Evolutionary conservation across 2,888 invertebrate species (phyloP), one percentile per base, ranked within the genome.

Genomic region (Phyto melanocephala): DNA sequence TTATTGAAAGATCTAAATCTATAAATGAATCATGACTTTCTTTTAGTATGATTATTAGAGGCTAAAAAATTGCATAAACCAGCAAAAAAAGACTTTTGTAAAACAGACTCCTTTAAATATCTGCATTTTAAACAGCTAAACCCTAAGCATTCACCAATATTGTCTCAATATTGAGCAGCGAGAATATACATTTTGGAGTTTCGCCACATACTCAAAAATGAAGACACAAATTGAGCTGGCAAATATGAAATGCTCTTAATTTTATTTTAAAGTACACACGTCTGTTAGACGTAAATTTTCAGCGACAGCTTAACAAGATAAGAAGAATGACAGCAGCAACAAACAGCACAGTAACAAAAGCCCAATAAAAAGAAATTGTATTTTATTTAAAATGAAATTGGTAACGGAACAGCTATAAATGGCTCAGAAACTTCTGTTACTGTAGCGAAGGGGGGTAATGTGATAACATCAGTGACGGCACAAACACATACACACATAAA

Each of bases 221-320:
- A 52, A 71, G 78, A 58, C 28, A 40, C 40, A 67, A 24, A 37
- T 60, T 22, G 15, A 40, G 37, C 22, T 35, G 17, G 50, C 67
- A 82, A 47, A 65, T 71, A 76, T 58, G 54, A 78, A 76, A 78
- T 58, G 24, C 58, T 62, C 40, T 54, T 80, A 80, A 76, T 83
- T 80, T 71, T 63, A 63, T 58, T 76, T 50, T 28, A 80, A 78
- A 70, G 60, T 70, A 79, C 54, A 70, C 79, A 82, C 82, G 78
- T 81, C 74, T 54, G 40, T 79, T 70, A 40, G 58, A 71, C 70
- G 71, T 71, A 82, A 78, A 79, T 82, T 70, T 35, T 20, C 60
- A 71, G 70, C 58, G 82, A 82, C 82, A 82, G 60, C 78, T 78
- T 54, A 10, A 37, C n/a, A 42, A 79, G 82, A 82, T 82, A 82